Conservation (phyloP, 2,113 vertebrate genomes). For the Talpa occidentalis region DNA sequence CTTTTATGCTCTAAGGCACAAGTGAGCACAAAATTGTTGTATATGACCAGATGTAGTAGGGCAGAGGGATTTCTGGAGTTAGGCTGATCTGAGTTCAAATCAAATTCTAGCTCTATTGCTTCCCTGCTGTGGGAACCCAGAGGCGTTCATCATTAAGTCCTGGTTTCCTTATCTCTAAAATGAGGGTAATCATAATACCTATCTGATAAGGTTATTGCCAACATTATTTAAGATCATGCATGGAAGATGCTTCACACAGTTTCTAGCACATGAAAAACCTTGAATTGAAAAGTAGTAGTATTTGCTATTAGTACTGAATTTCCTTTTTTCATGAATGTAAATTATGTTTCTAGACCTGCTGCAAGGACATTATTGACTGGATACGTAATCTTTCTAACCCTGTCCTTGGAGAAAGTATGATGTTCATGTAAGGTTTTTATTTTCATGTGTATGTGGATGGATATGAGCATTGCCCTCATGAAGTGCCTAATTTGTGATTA, state of each 20-base stretch:
- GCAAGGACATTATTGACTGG: neutral
- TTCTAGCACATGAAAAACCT: neutral
- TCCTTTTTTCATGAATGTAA: slow-evolving; percentile 13
- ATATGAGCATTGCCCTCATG: too few species aligned
- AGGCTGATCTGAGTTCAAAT: neutral
- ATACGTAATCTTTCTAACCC: neutral
- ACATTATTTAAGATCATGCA: neutral
- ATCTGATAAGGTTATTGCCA: neutral
- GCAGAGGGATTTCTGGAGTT: neutral
- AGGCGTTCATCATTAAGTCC: neutral
- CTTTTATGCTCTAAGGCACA: neutral
- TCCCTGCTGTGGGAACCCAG: neutral
- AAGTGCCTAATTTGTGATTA: too few species aligned
- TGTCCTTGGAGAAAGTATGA: neutral
- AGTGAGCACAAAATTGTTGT: neutral
- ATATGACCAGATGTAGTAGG: too few species aligned
- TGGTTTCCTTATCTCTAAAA: neutral
- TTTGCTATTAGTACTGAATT: neutral
- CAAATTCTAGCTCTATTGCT: neutral
- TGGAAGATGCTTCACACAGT: neutral
- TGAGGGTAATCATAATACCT: neutral
- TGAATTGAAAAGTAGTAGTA: neutral
- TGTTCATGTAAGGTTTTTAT: neutral
- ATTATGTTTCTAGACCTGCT: neutral
- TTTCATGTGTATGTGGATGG: neutral